Percentiles rank a stretch among this genome's conserved stretches.
Conservation (phyloP, 2,888 invertebrate species). For the Parascotia fuliginaria region DNA sequence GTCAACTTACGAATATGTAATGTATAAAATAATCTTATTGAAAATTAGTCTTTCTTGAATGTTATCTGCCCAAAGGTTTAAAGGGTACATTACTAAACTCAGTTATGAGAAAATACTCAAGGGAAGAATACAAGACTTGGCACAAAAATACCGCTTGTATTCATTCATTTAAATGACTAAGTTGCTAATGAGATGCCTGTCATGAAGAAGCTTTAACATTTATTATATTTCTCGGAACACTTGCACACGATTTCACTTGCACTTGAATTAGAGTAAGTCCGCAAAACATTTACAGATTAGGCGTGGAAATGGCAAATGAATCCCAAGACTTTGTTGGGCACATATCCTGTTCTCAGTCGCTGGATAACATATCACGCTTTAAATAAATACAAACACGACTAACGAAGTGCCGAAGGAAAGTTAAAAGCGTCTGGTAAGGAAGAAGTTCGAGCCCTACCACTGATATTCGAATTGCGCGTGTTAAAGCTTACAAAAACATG, state of each 20-base stretch:
- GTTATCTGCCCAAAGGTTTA: too few species aligned
- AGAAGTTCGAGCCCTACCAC: constrained; percentile 56
- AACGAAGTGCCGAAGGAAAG: constrained; percentile 82
- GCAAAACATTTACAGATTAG: constrained; percentile 48
- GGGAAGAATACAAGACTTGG: too few species aligned
- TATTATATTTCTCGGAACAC: constrained; percentile 17
- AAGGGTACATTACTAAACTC: too few species aligned
- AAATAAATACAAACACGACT: constrained; percentile 81
- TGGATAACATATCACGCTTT: constrained; percentile 77
- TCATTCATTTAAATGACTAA: too few species aligned
- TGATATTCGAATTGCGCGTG: constrained; percentile 18
- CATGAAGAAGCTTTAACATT: not conserved
- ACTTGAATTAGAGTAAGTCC: constrained; percentile 17
- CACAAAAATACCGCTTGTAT: too few species aligned
- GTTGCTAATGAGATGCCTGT: not conserved
- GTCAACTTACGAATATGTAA: too few species aligned
- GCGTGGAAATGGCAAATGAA: constrained; percentile 58
- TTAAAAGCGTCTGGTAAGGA: constrained; percentile 75
- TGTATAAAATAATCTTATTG: too few species aligned
- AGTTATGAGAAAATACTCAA: too few species aligned
- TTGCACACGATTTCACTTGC: constrained; percentile 16
- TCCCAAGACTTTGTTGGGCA: constrained; percentile 56
- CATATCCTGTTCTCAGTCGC: constrained; percentile 75
- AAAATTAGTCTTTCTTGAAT: too few species aligned
- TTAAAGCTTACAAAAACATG: not conserved